phyloP scores from a whole-genome alignment of 92 coral and sea anemone species.

The Virgularia gustaviana region DNA sequence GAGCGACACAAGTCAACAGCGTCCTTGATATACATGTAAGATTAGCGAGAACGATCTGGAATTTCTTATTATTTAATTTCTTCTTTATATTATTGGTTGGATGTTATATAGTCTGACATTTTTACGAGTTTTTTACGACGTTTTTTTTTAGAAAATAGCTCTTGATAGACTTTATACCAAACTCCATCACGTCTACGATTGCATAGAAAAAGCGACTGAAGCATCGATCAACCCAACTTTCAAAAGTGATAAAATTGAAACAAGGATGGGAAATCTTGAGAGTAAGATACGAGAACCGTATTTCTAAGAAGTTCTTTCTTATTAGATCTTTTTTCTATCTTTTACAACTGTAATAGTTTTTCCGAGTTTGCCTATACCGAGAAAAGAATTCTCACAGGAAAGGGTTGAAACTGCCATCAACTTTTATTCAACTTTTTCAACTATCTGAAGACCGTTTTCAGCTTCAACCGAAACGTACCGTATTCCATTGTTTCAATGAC shows the following conservation, averaged over 20 bases:
- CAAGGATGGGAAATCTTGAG: slow-evolving; percentile 78
- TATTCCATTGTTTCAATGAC: too few species aligned
- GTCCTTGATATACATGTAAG: slow-evolving; percentile 96
- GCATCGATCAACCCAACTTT: slow-evolving; percentile 84
- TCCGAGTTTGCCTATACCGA: too few species aligned
- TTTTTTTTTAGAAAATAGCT: slow-evolving; percentile 82
- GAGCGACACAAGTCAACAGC: slow-evolving; percentile 89
- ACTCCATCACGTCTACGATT: slow-evolving; percentile 91
- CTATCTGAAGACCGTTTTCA: too few species aligned
- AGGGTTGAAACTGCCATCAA: too few species aligned
- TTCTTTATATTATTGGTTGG: not conserved
- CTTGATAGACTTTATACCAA: slow-evolving; percentile 78
- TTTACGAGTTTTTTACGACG: not conserved
- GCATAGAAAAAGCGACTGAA: slow-evolving; percentile 86
- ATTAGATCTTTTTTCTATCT: too few species aligned
- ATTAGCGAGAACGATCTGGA: too few species aligned
- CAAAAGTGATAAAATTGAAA: slow-evolving; percentile 67
- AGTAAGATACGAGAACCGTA: slow-evolving; percentile 28
- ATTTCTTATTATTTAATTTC: too few species aligned
- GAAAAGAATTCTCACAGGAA: too few species aligned
- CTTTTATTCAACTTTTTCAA: too few species aligned
- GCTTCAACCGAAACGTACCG: too few species aligned
- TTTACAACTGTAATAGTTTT: too few species aligned
- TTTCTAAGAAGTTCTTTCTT: too few species aligned
- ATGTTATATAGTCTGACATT: not conserved